Base-by-base conservation (phyloP, 2,113 vertebrate species). In the Regulus satrapa region DNA sequence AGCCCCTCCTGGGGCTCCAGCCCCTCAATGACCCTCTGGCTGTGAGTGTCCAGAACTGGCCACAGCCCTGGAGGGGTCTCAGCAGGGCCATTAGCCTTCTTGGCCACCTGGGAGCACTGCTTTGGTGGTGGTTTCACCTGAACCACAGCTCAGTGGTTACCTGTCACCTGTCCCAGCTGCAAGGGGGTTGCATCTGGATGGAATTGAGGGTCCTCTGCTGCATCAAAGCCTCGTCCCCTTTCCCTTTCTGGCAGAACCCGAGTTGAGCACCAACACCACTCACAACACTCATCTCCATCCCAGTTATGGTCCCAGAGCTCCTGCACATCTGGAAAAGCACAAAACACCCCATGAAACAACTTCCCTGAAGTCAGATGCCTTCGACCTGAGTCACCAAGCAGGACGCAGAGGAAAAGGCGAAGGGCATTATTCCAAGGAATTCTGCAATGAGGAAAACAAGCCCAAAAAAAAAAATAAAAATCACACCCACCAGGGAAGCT, bases 271-370 rank as follows among this genome's bases (percentile, higher is more conserved):
- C 24, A 87, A 29, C 85, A 56, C 14, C 31, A 32, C 64, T 84
- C 31, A 1, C 3, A 71, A 24, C 52, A 56, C 29, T 71, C 71
- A 31, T 21, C 77, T 49, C 34, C n/a, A 14, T 55, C 73, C 69
- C 48, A 67, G 45, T 14, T 59, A 25, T 6, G 3, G 1, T 32
- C 34, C 81, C 75, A 67, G 40, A 83, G 88, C 66, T 80, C 72
- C 41, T 1, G 3, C 59, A 92, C 93, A 93, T 90, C 88, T 95
- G 93, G 89, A 88, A 84, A 85, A 92, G 43, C 12, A 73, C 69
- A 86, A 68, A 75, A 16, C 41, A 6, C 17, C 16, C 54, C 49
- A 43, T 40, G 69, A 48, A 93, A 85, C 36, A 46, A 29, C 40
- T 55, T 62, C 26, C 23, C 71, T 54, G 54, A 58, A 83, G 43